Base-by-base conservation (phyloP, 1,140 invertebrate species). In the Magallana gigas region DNA sequence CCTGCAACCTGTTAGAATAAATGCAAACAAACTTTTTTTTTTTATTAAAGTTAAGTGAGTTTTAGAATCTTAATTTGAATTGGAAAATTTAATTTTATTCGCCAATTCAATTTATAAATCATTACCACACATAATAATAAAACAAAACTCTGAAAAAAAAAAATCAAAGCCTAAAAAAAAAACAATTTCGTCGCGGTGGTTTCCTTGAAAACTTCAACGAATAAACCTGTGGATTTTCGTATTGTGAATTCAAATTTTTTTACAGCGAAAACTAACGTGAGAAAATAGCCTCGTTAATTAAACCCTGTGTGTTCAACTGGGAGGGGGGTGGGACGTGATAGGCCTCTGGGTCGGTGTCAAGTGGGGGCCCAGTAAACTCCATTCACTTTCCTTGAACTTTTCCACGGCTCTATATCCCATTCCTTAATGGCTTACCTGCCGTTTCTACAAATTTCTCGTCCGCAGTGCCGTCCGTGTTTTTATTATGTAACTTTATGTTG, bases 281-380 rank as follows among this genome's bases (percentile, higher is more conserved):
- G 68, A 76, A 76, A 76, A 76, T 76, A 76, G 68, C 9, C 29
- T 76, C 36, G 68, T 76, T 76, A 76, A 76, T 76, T 76, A 76
- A 76, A 36, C 68, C 23, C 68, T 36, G 68, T 76, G 23, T 76
- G 68, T 76, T 29, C 36, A 11, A 18, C 68, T 29, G 23, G 68
- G 68, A 29, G 68, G 36, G 68, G 68, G 68, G 12, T 29, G 23
- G 68, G 23, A 9, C 23, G 68, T 76, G 36, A 76, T 76, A 29
- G 36, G 68, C 36, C 36, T 29, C 68, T 29, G 23, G 68, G 23
- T 76, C 68, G 68, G 68, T 76, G 68, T 76, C 68, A 76, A 76
- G 68, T 76, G 68, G 11, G 18, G 68, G 68, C 23, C 23, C 68
- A 29, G 36, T 29, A 36, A 29, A 9, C 36, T 76, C 9, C 23